Percentiles rank a stretch among this genome's conserved stretches.
These are phyloP conservation scores for Chamaetylas fuelleborni DNA, from an alignment of 2,113 vertebrate species.

Conservation along the genomic window DNA sequence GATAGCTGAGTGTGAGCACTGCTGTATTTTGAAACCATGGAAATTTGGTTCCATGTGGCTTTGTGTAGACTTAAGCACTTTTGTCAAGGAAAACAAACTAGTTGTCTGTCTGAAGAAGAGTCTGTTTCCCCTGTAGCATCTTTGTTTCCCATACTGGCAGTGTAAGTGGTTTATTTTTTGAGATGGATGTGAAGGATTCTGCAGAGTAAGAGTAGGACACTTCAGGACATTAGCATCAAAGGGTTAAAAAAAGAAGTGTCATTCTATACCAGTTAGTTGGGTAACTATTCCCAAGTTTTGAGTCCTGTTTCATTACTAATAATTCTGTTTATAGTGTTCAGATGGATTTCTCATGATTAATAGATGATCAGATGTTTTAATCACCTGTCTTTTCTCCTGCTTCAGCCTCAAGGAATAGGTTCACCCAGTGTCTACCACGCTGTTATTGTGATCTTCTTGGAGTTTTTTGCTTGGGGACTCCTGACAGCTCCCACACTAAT, in stretches of 20 bases:
- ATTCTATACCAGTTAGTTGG: not conserved
- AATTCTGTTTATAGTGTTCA: not conserved
- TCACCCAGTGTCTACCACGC: slow-evolving; percentile 91
- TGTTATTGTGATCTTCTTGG: slow-evolving; percentile 89
- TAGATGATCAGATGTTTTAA: not conserved
- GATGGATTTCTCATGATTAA: not conserved
- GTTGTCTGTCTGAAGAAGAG: not conserved
- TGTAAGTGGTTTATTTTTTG: not conserved
- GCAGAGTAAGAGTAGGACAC: not conserved
- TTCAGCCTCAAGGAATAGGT: slow-evolving; percentile 87
- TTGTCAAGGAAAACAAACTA: not conserved
- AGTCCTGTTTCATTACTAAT: not conserved
- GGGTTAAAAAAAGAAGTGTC: not conserved
- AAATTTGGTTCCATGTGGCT: not conserved
- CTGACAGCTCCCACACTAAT: slow-evolving; percentile 85
- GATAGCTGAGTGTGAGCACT: not conserved
- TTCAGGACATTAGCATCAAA: not conserved
- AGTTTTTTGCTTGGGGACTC: slow-evolving; percentile 91
- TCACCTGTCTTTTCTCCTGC: not conserved
- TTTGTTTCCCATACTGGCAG: not conserved
- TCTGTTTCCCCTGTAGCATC: not conserved
- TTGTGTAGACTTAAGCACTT: not conserved
- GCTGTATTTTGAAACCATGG: not conserved
- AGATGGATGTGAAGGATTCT: not conserved
- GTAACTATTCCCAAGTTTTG: not conserved